These are phyloP conservation scores for Drosophila sturtevanti DNA, from an alignment of 1,140 invertebrate genomes.

Conservation along the genomic window DNA sequence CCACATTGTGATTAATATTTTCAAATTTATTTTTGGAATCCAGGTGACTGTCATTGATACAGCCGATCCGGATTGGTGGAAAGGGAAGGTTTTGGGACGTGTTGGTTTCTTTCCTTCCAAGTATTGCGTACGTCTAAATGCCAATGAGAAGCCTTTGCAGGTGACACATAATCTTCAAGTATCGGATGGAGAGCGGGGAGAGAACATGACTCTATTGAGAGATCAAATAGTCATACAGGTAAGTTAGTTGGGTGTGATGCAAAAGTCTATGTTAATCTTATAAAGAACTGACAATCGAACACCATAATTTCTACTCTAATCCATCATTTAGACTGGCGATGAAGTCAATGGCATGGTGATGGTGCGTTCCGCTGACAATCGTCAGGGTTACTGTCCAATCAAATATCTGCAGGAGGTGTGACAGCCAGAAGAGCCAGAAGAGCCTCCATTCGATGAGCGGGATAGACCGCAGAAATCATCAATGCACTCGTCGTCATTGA, in stretches of 20 bases:
- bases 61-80: constrained; percentile 98
- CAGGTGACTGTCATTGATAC: constrained; percentile 95
- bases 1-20: background rate
- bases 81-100: constrained; percentile 95
- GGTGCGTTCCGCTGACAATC: constrained; percentile 94
- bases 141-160: constrained; percentile 94
- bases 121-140: constrained; percentile 94
- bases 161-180: constrained; percentile 89
- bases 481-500: constrained; percentile 64
- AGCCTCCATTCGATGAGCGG: constrained; percentile 72
- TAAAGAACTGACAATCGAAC: too few relatives aligned
- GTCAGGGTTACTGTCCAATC: constrained; percentile 91
- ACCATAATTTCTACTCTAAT: background rate
- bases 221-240: constrained; percentile 90
- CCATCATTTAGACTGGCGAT: constrained; percentile 87
- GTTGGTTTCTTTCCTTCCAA: constrained; percentile 97
- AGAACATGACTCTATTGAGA: constrained; percentile 85
- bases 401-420: constrained; percentile 94
- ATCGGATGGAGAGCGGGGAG: constrained; percentile 86
- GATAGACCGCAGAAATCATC: constrained; percentile 75
- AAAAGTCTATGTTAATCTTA: too few relatives aligned
- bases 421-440: constrained; percentile 85
- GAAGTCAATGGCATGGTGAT: constrained; percentile 96
- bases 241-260: background rate
- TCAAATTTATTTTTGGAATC: background rate